Evolutionary conservation across 1,140 invertebrate genomes (phyloP), one percentile per base, ranked within the genome.

Genomic region (Panulirus ornatus): DNA sequence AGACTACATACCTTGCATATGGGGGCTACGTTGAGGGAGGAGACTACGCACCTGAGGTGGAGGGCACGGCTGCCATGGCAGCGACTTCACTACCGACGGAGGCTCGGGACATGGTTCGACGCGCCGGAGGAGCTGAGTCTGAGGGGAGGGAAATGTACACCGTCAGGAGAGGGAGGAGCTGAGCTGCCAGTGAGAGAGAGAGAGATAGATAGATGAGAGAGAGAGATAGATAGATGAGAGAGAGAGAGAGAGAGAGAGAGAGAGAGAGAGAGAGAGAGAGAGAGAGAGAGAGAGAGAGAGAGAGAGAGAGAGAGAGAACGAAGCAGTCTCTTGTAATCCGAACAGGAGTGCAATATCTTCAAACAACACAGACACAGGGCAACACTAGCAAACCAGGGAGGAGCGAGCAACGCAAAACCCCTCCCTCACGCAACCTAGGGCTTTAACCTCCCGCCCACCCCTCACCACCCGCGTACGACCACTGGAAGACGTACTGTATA

Each of bases 71-170:
- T 19, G 70, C 42, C 34, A 14, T 1, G 34, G 16, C 42, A 1
- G 19, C 27, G 27, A 6, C 27, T 9, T 73, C 83, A 16, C 83
- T 51, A 16, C 16, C 47, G 44, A 73, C 34, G 66, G 83, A 84
- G 70, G 83, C 42, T 22, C 83, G 66, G 42, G 66, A 47, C n/a
- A 70, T 75, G 44, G 83, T 2, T 22, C 83, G 66, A 19, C 83
- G 66, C 19, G 83, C 73, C 0, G 83, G 0, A n/a, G 83, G 70
- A 0, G 27, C 70, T 1, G 83, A 85, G 8, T 75, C 83, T 85
- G 83, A 0, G 40, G 54, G 9, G 42, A 27, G 27, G 27, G 76
- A n/a, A n/a, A n/a, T 9, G 66, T 30, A 22, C 36, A 70, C 11
- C 51, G 51, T 11, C 11, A 58, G 51, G 30, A 34, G 63, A 66